Evolutionary conservation across 2,888 invertebrate genomes (phyloP).

Genomic region (Sesamia inferens): DNA sequence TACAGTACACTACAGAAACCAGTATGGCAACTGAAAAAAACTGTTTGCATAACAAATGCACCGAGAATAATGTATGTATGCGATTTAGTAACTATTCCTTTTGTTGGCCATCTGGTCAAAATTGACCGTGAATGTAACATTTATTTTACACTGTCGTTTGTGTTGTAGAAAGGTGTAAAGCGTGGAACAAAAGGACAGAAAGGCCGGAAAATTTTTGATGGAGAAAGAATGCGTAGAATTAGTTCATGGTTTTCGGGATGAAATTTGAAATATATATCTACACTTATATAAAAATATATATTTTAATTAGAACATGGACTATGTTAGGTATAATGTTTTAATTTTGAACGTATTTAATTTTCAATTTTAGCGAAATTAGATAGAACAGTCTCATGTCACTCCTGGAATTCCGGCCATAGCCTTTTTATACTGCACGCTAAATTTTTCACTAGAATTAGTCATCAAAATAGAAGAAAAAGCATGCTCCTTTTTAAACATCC

Average conservation of each 20-base stretch:
- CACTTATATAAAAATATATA: background rate
- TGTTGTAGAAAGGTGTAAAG: slow-evolving; percentile 28
- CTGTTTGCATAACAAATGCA: slow-evolving; percentile 72
- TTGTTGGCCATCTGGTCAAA: slow-evolving; percentile 70
- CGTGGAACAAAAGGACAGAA: slow-evolving; percentile 34
- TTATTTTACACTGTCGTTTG: slow-evolving; percentile 40
- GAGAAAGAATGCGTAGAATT: slow-evolving; percentile 15
- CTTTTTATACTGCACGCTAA: background rate
- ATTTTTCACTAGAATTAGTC: background rate
- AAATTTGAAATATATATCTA: background rate
- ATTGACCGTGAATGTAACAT: slow-evolving; percentile 64
- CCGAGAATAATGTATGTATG: slow-evolving; percentile 72
- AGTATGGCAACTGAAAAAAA: slow-evolving; percentile 67
- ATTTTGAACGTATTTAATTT: background rate
- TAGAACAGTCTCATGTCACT: background rate
- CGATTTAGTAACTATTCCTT: slow-evolving; percentile 72
- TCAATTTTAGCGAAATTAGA: background rate
- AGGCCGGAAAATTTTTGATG: slow-evolving; percentile 27
- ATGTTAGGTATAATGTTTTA: background rate
- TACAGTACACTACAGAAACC: slow-evolving; percentile 57
- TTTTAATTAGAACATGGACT: background rate
- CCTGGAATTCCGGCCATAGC: background rate
- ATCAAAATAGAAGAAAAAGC: background rate
- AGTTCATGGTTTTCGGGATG: background rate
- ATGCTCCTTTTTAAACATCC: too few relatives aligned